Evolutionary conservation across 2,888 invertebrate species (phyloP), one percentile per base, ranked within the genome.

Genomic region (Temnothorax unifasciatus): DNA sequence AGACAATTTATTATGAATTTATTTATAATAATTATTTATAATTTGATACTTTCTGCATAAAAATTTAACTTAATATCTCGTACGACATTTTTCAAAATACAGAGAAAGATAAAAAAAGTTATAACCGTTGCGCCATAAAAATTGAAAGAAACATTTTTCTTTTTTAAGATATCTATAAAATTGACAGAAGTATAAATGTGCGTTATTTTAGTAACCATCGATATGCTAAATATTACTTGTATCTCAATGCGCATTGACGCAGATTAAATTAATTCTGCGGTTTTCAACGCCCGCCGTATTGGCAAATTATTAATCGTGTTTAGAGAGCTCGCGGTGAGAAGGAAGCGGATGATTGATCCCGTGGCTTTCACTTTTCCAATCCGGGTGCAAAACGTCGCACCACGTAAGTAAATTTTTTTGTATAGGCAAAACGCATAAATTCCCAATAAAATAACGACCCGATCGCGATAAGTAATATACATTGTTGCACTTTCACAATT

Each of bases 341-440:
- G 59, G 79, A 81, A 73, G 73, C 79, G 59, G 47, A 71, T 21
- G 71, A 79, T 59, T 59, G 59, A 47, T 47, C 47, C 9, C 18
- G 38, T 59, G 18, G 73, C 79, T 81, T 81, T 81, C 79, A 81
- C 79, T 81, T 73, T 47, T 59, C 79, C 47, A 59, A 34, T 79
- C 47, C 73, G 50, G 59, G 34, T 73, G 38, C 79, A 73, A 81
- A 81, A 38, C 13, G 47, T 73, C 73, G 59, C 15, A 18, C n/a
- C 15, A 18, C n/a, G 25, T 44, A 61, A 57, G 41, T 44, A 54
- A 81, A 50, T 38, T 11, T 13, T 18, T 64, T 64, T 47, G 15
- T 11, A 5, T 15, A 38, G 47, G 59, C 6, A 61, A 50, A 73
- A 61, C 25, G n/a, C 25, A 6, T 47, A 18, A 59, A 79, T 59